Conservation (phyloP, 2,113 vertebrate genomes). For the Pao palembangensis region DNA sequence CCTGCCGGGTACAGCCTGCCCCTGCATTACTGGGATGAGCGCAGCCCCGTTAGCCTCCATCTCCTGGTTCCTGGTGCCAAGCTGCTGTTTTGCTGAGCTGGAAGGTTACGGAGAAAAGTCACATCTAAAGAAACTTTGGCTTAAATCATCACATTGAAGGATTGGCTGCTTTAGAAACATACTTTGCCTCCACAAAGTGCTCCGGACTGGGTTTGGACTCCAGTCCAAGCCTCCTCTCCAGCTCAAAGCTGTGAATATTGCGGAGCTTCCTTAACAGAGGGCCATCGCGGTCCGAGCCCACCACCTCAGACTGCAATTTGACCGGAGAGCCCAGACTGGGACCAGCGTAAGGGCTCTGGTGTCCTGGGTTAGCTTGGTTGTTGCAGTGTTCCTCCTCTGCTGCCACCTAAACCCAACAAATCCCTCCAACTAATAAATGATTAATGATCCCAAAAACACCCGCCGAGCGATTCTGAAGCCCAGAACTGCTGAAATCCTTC, state of each 20-base stretch:
- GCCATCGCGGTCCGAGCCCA: slow-evolving; percentile 82
- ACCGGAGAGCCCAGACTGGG: slow-evolving; percentile 88
- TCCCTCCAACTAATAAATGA: too few relatives aligned
- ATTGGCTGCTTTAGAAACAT: background rate
- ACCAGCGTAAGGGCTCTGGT: slow-evolving; percentile 78
- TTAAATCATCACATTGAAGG: background rate
- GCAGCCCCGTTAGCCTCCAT: slow-evolving; percentile 72
- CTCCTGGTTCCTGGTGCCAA: slow-evolving; percentile 52
- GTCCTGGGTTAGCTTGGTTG: slow-evolving; percentile 81
- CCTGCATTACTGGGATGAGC: slow-evolving; percentile 69
- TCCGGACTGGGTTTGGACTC: slow-evolving; percentile 90
- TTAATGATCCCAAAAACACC: too few relatives aligned
- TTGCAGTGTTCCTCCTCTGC: slow-evolving; percentile 90
- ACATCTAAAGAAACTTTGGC: background rate
- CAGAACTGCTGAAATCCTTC: background rate
- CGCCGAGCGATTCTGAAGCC: too few relatives aligned
- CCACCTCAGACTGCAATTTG: slow-evolving; percentile 83
- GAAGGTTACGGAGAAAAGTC: slow-evolving; percentile 27
- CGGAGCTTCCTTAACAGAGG: slow-evolving; percentile 89
- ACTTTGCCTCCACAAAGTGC: slow-evolving; percentile 89
- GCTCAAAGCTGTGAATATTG: slow-evolving; percentile 93
- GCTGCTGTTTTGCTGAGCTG: slow-evolving; percentile 82
- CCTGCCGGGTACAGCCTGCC: slow-evolving; percentile 59
- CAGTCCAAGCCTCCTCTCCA: slow-evolving; percentile 84
- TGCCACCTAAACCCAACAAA: slow-evolving; percentile 69